Base-by-base conservation (phyloP, 2,113 vertebrate genomes). In the human region DNA sequence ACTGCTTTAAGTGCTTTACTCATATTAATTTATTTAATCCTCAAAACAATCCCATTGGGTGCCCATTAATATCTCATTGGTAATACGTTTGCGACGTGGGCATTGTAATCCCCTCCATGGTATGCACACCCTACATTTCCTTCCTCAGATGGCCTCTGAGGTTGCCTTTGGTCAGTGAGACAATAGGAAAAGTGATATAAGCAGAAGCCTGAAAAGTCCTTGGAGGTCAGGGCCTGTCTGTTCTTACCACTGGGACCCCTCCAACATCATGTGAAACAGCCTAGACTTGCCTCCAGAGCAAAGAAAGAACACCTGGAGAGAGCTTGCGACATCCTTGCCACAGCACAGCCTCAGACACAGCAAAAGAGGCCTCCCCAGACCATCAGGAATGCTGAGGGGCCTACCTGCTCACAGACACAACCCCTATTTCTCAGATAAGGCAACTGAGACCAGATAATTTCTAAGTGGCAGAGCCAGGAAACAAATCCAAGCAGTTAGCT, bases 291-390 rank as follows among this genome's bases (percentile, higher is more conserved):
- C 2, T 66, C 30, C 23, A 12, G 5, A 27, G 52, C 22, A 79
- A 75, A 52, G 88, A 45, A 3, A 57, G 38, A 87, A 7, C 38
- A 17, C 20, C 0, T 6, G 17, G 11, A 3, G 75, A 68, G 61
- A 59, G 70, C 20, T 73, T 11, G 3, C 11, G 8, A 43, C 32
- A 35, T 50, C 40, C 52, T 17, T 22, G 3, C 32, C 64, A 57
- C n/a, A n/a, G n/a, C n/a, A n/a, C n/a, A n/a, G 27, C 81, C 25
- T 52, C 25, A 22, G 55, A 16, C 70, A 14, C 0, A 0, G 59
- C 1, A 22, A n/a, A 68, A 25, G 22, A 57, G 38, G 11, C 2
- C 38, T 38, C 23, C 12, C 59, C 61, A 18, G 78, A 70, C 9
- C 38, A 50, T 30, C 23, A 59, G 93, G 25, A 18, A 40, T 35